Conservation (phyloP, 2,797 vertebrate species). For the Tangara arthus region DNA sequence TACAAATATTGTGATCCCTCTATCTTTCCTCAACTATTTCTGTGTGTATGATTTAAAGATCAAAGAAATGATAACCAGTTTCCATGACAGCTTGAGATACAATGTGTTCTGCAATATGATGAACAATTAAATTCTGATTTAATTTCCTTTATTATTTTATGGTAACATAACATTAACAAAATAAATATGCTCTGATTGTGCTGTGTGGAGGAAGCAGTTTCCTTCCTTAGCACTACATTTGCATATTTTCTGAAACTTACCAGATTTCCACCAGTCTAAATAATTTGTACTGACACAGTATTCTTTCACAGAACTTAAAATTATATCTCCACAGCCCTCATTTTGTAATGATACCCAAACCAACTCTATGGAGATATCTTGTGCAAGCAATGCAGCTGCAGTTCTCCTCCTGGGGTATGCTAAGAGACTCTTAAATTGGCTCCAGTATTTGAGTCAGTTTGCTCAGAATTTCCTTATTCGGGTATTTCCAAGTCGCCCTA, state of each 20-base stretch:
- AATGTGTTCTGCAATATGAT: neutral
- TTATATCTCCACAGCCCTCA: neutral
- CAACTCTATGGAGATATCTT: neutral
- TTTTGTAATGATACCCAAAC: neutral
- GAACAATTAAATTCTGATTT: constrained; percentile 33
- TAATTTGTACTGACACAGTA: neutral
- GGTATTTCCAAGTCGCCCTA: neutral
- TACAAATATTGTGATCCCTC: constrained; percentile 35
- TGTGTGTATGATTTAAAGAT: constrained; percentile 7
- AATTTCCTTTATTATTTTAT: constrained; percentile 36
- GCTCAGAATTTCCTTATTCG: neutral
- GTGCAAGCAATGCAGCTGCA: neutral
- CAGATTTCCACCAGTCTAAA: constrained; percentile 27
- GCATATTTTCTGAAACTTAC: neutral
- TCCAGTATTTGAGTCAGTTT: neutral
- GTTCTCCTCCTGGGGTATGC: neutral
- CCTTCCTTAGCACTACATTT: neutral
- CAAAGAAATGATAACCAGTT: constrained; percentile 34
- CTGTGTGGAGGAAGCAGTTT: neutral
- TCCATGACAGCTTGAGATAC: constrained; percentile 11
- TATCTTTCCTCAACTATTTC: constrained; percentile 7
- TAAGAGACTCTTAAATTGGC: neutral
- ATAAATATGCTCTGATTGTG: constrained; percentile 36
- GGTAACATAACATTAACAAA: constrained; percentile 18
- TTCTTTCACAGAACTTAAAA: neutral